Conservation (phyloP, 2,888 invertebrate genomes). For the Ecliptopera silaceata region DNA sequence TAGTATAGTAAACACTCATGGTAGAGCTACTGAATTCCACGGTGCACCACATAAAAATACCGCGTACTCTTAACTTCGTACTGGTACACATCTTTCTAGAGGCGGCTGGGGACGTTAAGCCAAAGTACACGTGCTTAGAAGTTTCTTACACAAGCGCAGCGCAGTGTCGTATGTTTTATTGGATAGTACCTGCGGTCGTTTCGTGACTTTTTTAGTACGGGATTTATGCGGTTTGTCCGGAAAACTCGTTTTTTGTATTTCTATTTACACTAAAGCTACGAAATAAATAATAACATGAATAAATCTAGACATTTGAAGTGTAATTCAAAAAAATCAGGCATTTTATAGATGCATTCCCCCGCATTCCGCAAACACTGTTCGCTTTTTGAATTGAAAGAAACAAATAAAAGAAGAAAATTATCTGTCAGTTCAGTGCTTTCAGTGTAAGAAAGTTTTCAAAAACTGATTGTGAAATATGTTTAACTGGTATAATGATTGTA, state of each 20-base stretch:
- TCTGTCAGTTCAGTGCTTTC: constrained; percentile 35
- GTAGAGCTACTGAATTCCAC: constrained; percentile 33
- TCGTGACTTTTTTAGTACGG: constrained; percentile 2
- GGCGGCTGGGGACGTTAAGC: constrained; percentile 23
- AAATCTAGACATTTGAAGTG: too few species aligned
- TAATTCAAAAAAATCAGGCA: too few species aligned
- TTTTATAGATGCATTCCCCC: too few species aligned
- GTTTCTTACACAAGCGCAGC: constrained; percentile 13
- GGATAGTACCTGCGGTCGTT: background rate
- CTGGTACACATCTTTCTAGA: constrained; percentile 20
- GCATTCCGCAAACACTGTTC: constrained; percentile 37
- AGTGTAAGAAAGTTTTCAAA: too few species aligned
- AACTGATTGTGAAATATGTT: too few species aligned
- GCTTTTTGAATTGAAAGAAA: constrained; percentile 49
- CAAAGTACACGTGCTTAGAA: constrained; percentile 16
- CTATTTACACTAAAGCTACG: background rate
- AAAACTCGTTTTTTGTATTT: background rate
- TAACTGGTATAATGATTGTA: too few species aligned
- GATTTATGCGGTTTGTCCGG: background rate
- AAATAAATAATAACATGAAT: too few species aligned
- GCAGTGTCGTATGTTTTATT: constrained; percentile 13
- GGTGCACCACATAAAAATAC: constrained; percentile 17
- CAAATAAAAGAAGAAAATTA: constrained; percentile 54
- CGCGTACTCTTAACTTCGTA: background rate
- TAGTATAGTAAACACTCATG: too few species aligned